Percentiles rank a stretch among this genome's conserved stretches.
These are phyloP conservation scores for Pteropus rufus DNA, from an alignment of 2,797 vertebrate genomes.

Conservation along the genomic window DNA sequence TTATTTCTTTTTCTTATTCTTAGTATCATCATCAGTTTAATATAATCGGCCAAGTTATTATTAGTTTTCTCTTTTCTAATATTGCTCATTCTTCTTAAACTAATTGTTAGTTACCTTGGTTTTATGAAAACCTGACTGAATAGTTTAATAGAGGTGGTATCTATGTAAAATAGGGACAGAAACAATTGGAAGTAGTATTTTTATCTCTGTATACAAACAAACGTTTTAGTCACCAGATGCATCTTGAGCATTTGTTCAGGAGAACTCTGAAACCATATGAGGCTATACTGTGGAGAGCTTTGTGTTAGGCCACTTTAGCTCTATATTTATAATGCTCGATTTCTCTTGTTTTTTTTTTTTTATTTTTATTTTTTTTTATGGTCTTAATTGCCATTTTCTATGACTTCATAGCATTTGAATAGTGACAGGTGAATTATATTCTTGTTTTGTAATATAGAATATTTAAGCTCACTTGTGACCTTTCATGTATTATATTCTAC, in stretches of 20 bases:
- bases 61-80: background rate
- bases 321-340: background rate
- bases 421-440: background rate
- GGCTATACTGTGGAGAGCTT: background rate
- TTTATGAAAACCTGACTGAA: background rate
- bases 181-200: background rate
- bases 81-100: background rate
- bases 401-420: background rate
- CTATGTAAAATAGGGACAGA: background rate
- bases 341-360: background rate
- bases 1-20: background rate
- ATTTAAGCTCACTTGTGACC: conserved; percentile 51
- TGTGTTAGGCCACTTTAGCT: background rate
- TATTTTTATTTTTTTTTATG: background rate
- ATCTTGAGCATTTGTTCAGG: background rate
- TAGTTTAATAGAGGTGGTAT: background rate
- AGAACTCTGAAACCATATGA: background rate
- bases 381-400: background rate
- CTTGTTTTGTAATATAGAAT: conserved; percentile 15
- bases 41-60: background rate
- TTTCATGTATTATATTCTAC: conserved; percentile 42
- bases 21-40: background rate
- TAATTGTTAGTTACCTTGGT: background rate
- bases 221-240: background rate
- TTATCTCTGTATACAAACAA: background rate